A percentile compares a stretch with the other conserved stretches of the same genome.
phyloP scores from a whole-genome alignment of 2,888 invertebrate species.

The Xylocampa areola region DNA sequence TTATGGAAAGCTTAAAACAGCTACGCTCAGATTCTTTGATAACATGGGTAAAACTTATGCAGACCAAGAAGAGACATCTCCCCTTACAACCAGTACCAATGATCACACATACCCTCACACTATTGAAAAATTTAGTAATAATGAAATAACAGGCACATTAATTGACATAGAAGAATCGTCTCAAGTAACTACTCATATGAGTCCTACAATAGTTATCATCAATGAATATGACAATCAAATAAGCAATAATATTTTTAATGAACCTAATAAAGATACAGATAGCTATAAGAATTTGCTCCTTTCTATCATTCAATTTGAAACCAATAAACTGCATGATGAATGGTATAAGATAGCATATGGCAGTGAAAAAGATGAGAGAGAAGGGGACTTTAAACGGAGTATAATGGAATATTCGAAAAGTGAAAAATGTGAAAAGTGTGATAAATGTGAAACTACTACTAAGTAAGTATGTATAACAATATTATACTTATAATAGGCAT shows the following conservation, averaged over 20 bases:
- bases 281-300: conserved; percentile 60
- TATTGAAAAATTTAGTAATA: not conserved
- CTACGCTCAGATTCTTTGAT: conserved; percentile 12
- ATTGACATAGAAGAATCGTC: not conserved
- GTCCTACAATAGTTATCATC: conserved; percentile 63
- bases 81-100: not conserved
- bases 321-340: conserved; percentile 59
- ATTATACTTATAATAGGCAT: too few relatives aligned
- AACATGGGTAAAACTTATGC: not conserved
- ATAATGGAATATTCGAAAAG: not conserved
- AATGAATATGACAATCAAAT: conserved; percentile 51
- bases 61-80: not conserved
- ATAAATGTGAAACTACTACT: too few relatives aligned
- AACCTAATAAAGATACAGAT: conserved; percentile 16
- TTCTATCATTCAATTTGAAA: conserved; percentile 69
- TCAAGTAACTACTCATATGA: conserved; percentile 30
- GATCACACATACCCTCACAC: not conserved
- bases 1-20: conserved; percentile 25
- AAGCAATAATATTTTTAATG: conserved; percentile 4
- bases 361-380: conserved; percentile 1
- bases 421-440: too few relatives aligned
- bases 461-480: conserved; percentile 19
- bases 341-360: conserved; percentile 47
- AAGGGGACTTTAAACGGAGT: conserved; percentile 21
- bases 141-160: not conserved